Conservation (phyloP, 1,140 invertebrate species). For the Pollicipes pollicipes region DNA sequence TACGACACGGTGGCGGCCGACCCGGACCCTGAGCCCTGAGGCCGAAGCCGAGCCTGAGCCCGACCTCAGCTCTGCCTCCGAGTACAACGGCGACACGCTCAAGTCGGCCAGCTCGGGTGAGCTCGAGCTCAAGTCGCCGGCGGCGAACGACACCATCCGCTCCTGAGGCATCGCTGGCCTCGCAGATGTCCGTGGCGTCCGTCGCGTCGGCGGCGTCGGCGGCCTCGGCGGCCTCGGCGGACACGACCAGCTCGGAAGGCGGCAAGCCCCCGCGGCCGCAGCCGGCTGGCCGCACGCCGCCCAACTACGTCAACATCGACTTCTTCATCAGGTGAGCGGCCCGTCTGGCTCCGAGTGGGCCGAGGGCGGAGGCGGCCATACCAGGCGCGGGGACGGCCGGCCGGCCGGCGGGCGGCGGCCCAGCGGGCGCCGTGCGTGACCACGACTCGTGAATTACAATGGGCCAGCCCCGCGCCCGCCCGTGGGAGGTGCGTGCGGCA, state of each 20-base stretch:
- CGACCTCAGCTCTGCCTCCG: slow-evolving; percentile 38
- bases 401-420: too few species aligned
- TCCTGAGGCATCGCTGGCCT: slow-evolving; percentile 22
- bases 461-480: too few species aligned
- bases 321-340: slow-evolving; percentile 18
- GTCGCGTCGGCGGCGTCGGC: not conserved
- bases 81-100: slow-evolving; percentile 17
- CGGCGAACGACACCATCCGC: slow-evolving; percentile 27
- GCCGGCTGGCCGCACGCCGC: slow-evolving; percentile 19
- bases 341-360: too few species aligned
- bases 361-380: too few species aligned
- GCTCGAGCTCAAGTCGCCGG: slow-evolving; percentile 18
- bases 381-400: too few species aligned
- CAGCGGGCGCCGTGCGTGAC: too few species aligned
- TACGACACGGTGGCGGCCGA: slow-evolving; percentile 65
- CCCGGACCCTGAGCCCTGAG: slow-evolving; percentile 55
- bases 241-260: slow-evolving; percentile 20
- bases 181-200: slow-evolving; percentile 13
- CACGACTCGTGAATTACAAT: too few species aligned
- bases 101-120: slow-evolving; percentile 16
- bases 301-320: slow-evolving; percentile 22
- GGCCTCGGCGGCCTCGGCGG: slow-evolving; percentile 17
- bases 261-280: slow-evolving; percentile 21
- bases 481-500: too few species aligned
- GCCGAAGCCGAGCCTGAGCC: slow-evolving; percentile 31